Evolutionary conservation across 2,888 invertebrate genomes (phyloP).

Genomic region (Tribolium freemani): DNA sequence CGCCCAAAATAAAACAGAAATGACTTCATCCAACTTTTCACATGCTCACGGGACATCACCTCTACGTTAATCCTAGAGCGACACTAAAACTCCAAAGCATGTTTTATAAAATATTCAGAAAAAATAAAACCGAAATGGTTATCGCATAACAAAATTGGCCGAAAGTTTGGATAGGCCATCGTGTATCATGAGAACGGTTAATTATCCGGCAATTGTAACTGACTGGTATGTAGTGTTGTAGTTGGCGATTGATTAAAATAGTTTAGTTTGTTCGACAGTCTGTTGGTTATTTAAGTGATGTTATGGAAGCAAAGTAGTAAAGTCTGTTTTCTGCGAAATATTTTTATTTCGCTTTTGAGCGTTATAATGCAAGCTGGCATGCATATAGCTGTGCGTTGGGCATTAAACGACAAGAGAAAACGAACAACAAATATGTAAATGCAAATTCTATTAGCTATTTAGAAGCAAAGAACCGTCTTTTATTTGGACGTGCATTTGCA

Average conservation of each 20-base stretch:
- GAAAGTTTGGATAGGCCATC: too few species aligned
- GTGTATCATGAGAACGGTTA: not conserved
- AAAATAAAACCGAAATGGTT: conserved; percentile 7
- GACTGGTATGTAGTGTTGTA: conserved; percentile 16
- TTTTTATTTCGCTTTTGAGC: conserved; percentile 2
- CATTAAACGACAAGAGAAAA: conserved; percentile 27
- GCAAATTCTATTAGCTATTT: conserved; percentile 29
- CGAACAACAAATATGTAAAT: conserved; percentile 28
- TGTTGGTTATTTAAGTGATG: conserved; percentile 9
- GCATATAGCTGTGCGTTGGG: conserved; percentile 23
- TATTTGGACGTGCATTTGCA: conserved; percentile 23
- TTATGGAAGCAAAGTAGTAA: conserved; percentile 4
- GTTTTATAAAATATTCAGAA: conserved; percentile 23
- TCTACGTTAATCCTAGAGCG: conserved; percentile 20
- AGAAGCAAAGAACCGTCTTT: conserved; percentile 30
- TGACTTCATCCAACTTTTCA: conserved; percentile 5
- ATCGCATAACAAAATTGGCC: too few species aligned
- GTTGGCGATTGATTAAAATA: conserved; percentile 19
- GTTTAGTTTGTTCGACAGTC: conserved; percentile 15
- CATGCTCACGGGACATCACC: conserved; percentile 6
- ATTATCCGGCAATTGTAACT: conserved; percentile 24
- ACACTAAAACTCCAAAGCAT: conserved; percentile 15
- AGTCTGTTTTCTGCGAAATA: conserved; percentile 10
- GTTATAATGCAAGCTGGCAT: conserved; percentile 13
- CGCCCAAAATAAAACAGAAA: conserved; percentile 4